Percentiles rank a stretch among this genome's conserved stretches.
Evolutionary conservation across 1,140 invertebrate species (phyloP).

Genomic region (Drosophila seguyi): DNA sequence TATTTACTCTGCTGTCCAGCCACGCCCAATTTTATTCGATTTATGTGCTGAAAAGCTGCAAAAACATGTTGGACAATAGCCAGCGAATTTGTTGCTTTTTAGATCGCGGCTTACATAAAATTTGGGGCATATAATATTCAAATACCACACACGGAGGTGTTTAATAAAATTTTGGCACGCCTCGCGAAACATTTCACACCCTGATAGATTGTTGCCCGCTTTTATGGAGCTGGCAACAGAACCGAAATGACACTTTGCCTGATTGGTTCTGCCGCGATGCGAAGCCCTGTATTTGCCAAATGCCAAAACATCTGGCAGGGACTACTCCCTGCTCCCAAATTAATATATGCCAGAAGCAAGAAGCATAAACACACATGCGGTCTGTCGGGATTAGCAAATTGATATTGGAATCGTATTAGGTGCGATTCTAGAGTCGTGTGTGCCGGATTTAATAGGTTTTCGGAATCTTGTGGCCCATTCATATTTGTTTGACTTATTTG

Average conservation of each 20-base stretch:
- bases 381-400: constrained; percentile 23
- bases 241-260: constrained; percentile 28
- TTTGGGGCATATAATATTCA: constrained; percentile 61
- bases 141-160: constrained; percentile 33
- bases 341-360: constrained; percentile 20
- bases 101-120: constrained; percentile 18
- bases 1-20: constrained; percentile 22
- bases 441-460: constrained; percentile 7
- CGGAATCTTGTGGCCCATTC: constrained; percentile 1
- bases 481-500: constrained; percentile 17
- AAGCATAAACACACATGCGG: neutral
- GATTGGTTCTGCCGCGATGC: constrained; percentile 24
- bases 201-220: constrained; percentile 36
- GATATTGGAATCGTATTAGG: constrained; percentile 22
- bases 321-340: constrained; percentile 15
- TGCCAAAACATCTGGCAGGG: constrained; percentile 8
- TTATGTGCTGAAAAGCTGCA: constrained; percentile 40
- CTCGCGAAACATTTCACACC: constrained; percentile 30
- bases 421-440: constrained; percentile 5
- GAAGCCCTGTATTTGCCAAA: constrained; percentile 10
- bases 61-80: constrained; percentile 31
- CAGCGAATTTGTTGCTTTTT: constrained; percentile 31
- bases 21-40: constrained; percentile 50
- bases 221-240: constrained; percentile 6
- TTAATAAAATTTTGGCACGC: constrained; percentile 68